Evolutionary conservation across 2,888 invertebrate species (phyloP).

Genomic region (Seladonia tumulorum): DNA sequence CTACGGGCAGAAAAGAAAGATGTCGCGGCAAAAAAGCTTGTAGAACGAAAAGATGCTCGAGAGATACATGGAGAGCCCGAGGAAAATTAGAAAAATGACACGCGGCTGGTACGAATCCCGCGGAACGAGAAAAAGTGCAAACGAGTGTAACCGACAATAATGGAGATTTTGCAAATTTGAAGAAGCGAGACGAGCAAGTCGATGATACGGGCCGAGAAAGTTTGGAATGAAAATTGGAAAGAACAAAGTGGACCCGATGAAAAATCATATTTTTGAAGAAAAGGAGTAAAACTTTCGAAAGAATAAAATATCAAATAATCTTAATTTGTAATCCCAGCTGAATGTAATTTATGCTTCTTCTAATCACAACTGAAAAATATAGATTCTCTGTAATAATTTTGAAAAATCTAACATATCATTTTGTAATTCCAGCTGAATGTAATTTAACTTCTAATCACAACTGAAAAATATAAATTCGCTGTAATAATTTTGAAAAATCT

Average conservation of each 20-base stretch:
- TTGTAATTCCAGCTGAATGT: background rate
- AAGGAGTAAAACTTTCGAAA: background rate
- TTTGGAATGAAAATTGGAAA: background rate
- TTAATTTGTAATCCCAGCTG: background rate
- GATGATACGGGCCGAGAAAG: background rate
- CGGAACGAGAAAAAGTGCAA: background rate
- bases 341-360: too few species aligned
- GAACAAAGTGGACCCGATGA: background rate
- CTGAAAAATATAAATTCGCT: too few species aligned
- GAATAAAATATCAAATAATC: background rate
- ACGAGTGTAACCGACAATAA: slow-evolving; percentile 15
- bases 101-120: background rate
- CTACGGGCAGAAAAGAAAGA: background rate
- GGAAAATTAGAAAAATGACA: slow-evolving; percentile 1
- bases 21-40: background rate
- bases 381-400: too few species aligned
- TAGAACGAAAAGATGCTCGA: slow-evolving; percentile 18
- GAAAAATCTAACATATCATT: background rate
- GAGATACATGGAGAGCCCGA: background rate
- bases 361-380: too few species aligned
- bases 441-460: too few species aligned
- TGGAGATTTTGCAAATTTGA: slow-evolving; percentile 20
- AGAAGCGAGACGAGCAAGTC: background rate
- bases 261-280: background rate
- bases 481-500: background rate